phyloP scores from a whole-genome alignment of 2,797 vertebrate genomes.

The Myripristis jacobus region DNA sequence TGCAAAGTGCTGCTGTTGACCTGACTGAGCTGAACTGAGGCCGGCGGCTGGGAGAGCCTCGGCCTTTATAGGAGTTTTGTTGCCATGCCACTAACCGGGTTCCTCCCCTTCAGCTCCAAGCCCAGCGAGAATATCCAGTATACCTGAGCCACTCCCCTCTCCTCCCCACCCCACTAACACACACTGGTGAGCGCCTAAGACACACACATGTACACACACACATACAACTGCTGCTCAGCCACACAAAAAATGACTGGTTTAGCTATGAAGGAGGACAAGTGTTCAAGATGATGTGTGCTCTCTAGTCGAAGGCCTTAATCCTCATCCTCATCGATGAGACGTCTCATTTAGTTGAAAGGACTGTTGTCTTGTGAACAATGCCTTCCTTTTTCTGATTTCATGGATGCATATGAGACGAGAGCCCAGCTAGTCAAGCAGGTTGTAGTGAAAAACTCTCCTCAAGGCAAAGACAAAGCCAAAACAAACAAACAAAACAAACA shows the following conservation, averaged over 20 bases:
- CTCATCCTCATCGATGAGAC: no score
- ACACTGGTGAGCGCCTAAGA: not conserved
- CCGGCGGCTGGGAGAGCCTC: conserved; percentile 31
- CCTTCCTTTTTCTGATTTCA: not conserved
- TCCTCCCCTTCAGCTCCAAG: conserved; percentile 56
- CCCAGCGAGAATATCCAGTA: conserved; percentile 66
- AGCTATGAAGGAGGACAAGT: not conserved
- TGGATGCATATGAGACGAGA: not conserved
- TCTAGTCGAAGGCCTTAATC: no score
- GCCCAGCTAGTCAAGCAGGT: conserved; percentile 38
- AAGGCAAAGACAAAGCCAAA: not conserved
- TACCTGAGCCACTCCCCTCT: conserved; percentile 65
- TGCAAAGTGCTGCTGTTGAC: conserved; percentile 20
- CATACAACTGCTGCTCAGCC: not conserved
- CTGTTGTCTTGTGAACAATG: conserved; percentile 12
- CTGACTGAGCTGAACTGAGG: conserved; percentile 40
- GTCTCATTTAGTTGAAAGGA: not conserved
- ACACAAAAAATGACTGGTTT: not conserved
- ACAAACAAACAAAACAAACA: no score
- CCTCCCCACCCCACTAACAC: conserved; percentile 40
- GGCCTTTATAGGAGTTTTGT: conserved; percentile 60
- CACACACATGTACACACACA: conserved; percentile 25
- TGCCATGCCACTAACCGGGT: conserved; percentile 64
- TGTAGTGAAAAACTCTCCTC: not conserved
- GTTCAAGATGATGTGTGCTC: conserved; percentile 12